These are phyloP conservation scores for Belgica antarctica DNA, from an alignment of 2,888 invertebrate genomes.

Conservation along the genomic window DNA sequence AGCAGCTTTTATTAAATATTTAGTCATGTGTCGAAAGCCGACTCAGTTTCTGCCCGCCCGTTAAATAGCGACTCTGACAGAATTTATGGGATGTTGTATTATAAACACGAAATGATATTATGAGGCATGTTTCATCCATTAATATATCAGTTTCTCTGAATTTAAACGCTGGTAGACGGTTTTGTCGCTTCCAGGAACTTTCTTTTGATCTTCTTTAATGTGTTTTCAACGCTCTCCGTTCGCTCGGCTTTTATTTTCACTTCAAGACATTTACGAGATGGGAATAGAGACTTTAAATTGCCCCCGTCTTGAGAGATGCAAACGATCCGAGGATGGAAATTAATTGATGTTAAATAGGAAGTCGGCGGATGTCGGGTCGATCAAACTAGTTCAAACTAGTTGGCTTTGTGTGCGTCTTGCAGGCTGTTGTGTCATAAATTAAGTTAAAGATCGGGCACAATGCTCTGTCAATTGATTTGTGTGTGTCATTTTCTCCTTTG, in stretches of 20 bases:
- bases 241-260: neutral
- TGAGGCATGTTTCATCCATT: slow-evolving; percentile 29
- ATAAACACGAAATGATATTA: slow-evolving; percentile 37
- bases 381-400: no score
- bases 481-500: neutral
- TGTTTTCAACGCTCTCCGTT: neutral
- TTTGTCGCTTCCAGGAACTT: slow-evolving; percentile 38
- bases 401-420: neutral
- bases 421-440: neutral
- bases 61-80: slow-evolving; percentile 12
- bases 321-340: neutral
- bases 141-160: slow-evolving; percentile 32
- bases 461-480: slow-evolving; percentile 29
- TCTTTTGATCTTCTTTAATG: slow-evolving; percentile 31
- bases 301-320: neutral
- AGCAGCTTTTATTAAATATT: neutral
- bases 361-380: neutral
- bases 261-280: neutral
- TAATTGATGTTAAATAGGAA: slow-evolving; percentile 15
- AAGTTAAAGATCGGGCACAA: neutral
- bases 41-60: neutral
- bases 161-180: slow-evolving; percentile 23
- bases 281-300: neutral
- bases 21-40: slow-evolving; percentile 8
- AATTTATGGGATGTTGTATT: slow-evolving; percentile 35